phyloP scores from a whole-genome alignment of 92 coral and sea anemone genomes.

The Isaurus tuberculatus region DNA sequence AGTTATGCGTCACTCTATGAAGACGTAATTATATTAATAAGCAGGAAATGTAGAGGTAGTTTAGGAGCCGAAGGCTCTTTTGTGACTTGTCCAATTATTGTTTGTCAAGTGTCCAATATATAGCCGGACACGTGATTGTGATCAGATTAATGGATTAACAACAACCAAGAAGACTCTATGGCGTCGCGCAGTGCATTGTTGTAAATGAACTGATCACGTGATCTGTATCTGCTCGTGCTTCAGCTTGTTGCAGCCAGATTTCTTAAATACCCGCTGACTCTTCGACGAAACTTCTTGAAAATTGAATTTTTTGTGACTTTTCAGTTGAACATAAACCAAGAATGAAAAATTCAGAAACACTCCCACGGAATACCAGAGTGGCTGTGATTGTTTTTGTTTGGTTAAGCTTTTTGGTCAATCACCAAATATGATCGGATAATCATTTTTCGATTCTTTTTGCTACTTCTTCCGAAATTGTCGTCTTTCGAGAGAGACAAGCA shows the following conservation, averaged over 20 bases:
- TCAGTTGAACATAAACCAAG: too few species aligned
- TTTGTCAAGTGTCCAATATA: constrained; percentile 27
- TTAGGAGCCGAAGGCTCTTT: constrained; percentile 19
- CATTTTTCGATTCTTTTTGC: too few species aligned
- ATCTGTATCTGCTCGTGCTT: background rate
- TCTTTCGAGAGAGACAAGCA: background rate
- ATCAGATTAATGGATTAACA: background rate
- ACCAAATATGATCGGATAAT: too few species aligned
- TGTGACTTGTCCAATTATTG: constrained; percentile 3
- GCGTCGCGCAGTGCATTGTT: constrained; percentile 4
- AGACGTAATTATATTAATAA: constrained; percentile 10
- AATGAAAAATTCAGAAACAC: too few species aligned
- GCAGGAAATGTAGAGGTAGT: constrained; percentile 30
- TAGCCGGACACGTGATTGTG: constrained; percentile 14
- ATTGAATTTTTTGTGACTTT: too few species aligned
- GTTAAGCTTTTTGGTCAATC: too few species aligned
- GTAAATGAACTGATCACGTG: background rate
- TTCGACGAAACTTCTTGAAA: too few species aligned
- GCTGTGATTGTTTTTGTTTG: too few species aligned
- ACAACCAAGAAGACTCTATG: background rate
- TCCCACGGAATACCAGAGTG: too few species aligned
- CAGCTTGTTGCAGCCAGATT: background rate
- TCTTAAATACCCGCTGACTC: background rate
- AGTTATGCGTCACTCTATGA: constrained; percentile 29
- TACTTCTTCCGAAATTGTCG: background rate